Base-by-base conservation (phyloP, 2,113 vertebrate genomes). In the Petrocephalus zakoni region DNA sequence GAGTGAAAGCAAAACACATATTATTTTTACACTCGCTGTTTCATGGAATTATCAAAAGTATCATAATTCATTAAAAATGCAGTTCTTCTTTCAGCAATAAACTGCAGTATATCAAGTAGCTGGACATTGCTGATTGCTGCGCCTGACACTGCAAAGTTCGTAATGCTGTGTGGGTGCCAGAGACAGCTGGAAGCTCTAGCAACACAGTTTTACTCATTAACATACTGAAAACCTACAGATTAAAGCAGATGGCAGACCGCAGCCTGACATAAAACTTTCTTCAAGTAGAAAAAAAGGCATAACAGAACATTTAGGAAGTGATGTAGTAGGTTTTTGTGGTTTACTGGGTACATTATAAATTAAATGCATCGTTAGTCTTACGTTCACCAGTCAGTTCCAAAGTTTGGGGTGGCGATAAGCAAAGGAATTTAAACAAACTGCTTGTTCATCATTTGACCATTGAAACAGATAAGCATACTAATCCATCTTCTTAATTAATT, bases 221-320 rank as follows among this genome's bases (percentile, higher is more conserved):
- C 46, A 83, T 83, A 83, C 19, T 47, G 81, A 83, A 83, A 83
- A 83, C 46, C 75, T 81, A 49, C 37, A 83, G 37, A 49, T 83
- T 83, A 83, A 83, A 47, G 81, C 37, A 83, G 81, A 47, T 83
- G 81, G 81, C 81, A 83, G 81, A 49, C 81, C 22, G 15, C 81
- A 83, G 81, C 37, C 81, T 83, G 21, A 49, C 81, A 83, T 83
- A 83, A 46, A 83, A 42, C 46, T 83, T 83, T n/a, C 81, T n/a
- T 83, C 46, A 49, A 83, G 46, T 49, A 47, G 78, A 49, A 83
- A 83, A 83, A 83, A n/a, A 2, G 25, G 81, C 46, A 83, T 22
- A 83, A 83, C 19, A 83, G 19, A 49, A 46, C 46, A 47, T 46
- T 49, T 83, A 47, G 22, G 81, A 49, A 49, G 81, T 81, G 75